Base-by-base conservation (phyloP, 2,888 invertebrate genomes). In the Nomada ferruginata region DNA sequence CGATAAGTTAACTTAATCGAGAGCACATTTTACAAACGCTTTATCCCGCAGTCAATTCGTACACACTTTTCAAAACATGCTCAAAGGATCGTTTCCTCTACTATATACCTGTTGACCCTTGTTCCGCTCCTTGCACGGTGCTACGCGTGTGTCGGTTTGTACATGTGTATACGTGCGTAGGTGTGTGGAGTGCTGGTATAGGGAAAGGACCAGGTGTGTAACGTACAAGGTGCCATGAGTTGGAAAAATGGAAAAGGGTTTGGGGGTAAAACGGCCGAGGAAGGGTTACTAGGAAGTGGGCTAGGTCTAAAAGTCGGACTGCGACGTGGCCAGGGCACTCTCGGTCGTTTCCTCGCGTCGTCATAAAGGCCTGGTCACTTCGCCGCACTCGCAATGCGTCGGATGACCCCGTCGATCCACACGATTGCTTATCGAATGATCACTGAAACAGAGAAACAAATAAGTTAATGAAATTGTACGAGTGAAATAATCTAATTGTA, bases 371-470 rank as follows among this genome's bases (percentile, higher is more conserved):
- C 92, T 91, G 77, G 92, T 92, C 79, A 93, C 92, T 86, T 93
- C 94, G 76, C 91, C 92, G 87, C 92, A 92, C 83, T 92, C 92
- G 87, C 92, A 92, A 71, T 91, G 90, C 79, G 88, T 87, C 77
- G 91, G 89, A 70, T 92, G 86, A 77, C 91, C 92, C 79, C 92
- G 90, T 59, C 92, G 92, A 92, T 96, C 96, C 90, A 96, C 96
- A 84, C 96, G 95, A 90, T 96, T 96, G 94, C 96, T 96, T 94
- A 96, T 96, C 90, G 96, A 96, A 90, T 96, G 96, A 94, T 96
- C 96, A 93, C 96, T 96, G 94, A 36, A 94, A 94, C 89, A 92
- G 74, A 91, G 70, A 79, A 72, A 57, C n/a, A 47, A 59, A 13
- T 13, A 1, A 9, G 11, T 10, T 20, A 5, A 52, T 76, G 57